Base-by-base conservation (phyloP, 2,113 vertebrate species). In the Hiodon tergisus region DNA sequence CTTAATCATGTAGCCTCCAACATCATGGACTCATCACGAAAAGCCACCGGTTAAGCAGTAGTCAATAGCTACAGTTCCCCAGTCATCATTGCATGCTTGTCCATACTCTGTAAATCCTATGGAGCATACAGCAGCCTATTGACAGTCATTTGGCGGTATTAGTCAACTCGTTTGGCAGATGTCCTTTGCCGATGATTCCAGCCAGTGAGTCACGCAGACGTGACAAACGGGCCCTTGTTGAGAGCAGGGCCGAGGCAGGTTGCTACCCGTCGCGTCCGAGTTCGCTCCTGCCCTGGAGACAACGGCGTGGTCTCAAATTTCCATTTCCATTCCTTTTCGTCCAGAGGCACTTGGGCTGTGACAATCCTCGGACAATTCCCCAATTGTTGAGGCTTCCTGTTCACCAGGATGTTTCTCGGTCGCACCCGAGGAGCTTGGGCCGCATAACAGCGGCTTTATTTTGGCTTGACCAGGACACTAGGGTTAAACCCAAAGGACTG, bases 361-460 rank as follows among this genome's bases (percentile, higher is more conserved):
- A 80, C 85, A 83, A 80, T 74, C 77, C 66, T 46, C 17, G 75
- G 76, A 89, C 87, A 89, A 87, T 86, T 84, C 69, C 5, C 74
- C 78, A 80, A 89, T 88, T 89, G 86, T 88, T 78, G 83, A 83
- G 75, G 83, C 46, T 81, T 81, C 81, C 81, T 79, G 69, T 61
- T 63, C 75, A 66, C 67, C 53, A 80, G 82, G 81, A 79, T 71
- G 10, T 73, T 78, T 76, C 80, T 83, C 79, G 72, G 69, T 31
- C 83, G 80, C 80, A 84, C 78, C 71, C 78, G 75, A 67, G 76
- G 67, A 85, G 79, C 48, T 11, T 78, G 79, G 3, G 3, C n/a
- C 13, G 61, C 75, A 65, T 74, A 31, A 31, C 31, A 31, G 31
- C 9, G n/a, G 47, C 66, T 73, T 58, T 7, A 76, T 63, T 73